phyloP scores from a whole-genome alignment of 1,140 invertebrate genomes.

The Gryllus bimaculatus region DNA sequence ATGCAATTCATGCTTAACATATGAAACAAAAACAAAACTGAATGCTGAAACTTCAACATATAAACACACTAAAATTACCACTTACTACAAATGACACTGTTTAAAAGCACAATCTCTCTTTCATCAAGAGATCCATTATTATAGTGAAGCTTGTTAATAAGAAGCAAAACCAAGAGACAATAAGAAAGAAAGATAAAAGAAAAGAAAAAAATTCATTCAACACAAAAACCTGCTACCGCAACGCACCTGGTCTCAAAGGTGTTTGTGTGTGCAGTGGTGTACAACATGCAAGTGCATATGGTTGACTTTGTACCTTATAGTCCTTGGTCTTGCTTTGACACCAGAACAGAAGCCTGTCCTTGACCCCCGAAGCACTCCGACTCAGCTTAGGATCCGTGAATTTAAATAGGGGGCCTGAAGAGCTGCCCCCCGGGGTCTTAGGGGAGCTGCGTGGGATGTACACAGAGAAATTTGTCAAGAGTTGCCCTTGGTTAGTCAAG shows the following conservation, averaged over 20 bases:
- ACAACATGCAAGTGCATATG: neutral
- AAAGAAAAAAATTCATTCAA: too few relatives aligned
- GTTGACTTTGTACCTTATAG: conserved; percentile 72
- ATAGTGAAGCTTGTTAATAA: neutral
- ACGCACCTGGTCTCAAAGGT: neutral
- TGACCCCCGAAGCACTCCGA: conserved; percentile 83
- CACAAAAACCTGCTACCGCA: neutral
- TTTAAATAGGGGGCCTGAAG: conserved; percentile 56
- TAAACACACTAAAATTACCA: too few relatives aligned
- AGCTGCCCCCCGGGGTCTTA: conserved; percentile 45
- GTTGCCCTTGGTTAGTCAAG: conserved; percentile 19
- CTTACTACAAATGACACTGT: too few relatives aligned
- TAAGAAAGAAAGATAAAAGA: neutral
- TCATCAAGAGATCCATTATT: neutral
- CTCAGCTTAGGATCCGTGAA: conserved; percentile 77
- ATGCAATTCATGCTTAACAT: too few relatives aligned
- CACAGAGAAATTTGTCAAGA: conserved; percentile 19
- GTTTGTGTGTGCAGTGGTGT: conserved; percentile 7
- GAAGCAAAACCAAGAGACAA: neutral
- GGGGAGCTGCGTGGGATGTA: conserved; percentile 43
- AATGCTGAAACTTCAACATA: too few relatives aligned
- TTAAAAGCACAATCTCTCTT: too few relatives aligned
- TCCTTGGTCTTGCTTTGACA: conserved; percentile 91
- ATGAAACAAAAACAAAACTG: too few relatives aligned
- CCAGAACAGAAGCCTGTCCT: conserved; percentile 92